A percentile compares a stretch with the other conserved stretches of the same genome.
Conservation (phyloP, 2,113 vertebrate species). For the Onychostruthus taczanowskii region DNA sequence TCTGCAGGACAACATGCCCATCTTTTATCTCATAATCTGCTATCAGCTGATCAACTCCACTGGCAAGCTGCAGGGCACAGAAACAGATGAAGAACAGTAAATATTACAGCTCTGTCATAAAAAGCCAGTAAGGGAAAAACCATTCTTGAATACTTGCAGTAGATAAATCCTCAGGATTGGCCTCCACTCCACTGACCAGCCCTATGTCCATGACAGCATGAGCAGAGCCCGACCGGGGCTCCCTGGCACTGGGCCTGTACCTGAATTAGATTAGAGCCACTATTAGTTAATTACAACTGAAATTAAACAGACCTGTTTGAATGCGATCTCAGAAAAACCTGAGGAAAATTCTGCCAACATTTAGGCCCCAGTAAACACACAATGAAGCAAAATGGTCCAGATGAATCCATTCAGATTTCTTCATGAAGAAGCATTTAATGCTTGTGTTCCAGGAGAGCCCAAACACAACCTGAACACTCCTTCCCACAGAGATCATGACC, state of each 20-base stretch:
- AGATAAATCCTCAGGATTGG: conserved; percentile 80
- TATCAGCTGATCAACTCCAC: conserved; percentile 74
- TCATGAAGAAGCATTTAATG: not conserved
- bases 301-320: not conserved
- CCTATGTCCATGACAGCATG: conserved; percentile 89
- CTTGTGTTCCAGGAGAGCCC: not conserved
- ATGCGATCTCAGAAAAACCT: not conserved
- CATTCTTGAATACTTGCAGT: conserved; percentile 66
- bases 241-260: conserved; percentile 75
- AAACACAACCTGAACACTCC: not conserved
- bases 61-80: conserved; percentile 75
- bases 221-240: conserved; percentile 71
- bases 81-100: not conserved
- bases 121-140: not conserved
- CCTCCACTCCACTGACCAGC: conserved; percentile 82
- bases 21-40: conserved; percentile 81
- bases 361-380: not conserved
- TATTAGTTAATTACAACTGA: not conserved
- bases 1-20: conserved; percentile 79
- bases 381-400: not conserved
- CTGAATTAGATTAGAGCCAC: conserved; percentile 58
- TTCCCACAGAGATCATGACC: not conserved
- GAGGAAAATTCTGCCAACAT: not conserved
- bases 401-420: not conserved
- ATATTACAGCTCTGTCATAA: not conserved